Conservation (phyloP, 2,888 invertebrate genomes). For the Aporophyla nigra region DNA sequence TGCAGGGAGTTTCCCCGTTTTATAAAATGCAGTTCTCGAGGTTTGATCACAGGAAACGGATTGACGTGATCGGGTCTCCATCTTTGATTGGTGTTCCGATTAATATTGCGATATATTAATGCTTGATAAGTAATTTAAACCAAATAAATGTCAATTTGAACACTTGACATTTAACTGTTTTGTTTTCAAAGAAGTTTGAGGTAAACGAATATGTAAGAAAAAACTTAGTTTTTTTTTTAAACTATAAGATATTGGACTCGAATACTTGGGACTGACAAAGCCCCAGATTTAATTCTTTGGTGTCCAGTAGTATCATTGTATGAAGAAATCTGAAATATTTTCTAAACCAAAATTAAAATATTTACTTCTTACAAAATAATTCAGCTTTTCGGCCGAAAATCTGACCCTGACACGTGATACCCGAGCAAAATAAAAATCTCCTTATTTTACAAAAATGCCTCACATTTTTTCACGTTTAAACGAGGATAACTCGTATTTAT, state of each 20-base stretch:
- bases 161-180: no score
- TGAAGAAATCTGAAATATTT: background rate
- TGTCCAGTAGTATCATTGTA: background rate
- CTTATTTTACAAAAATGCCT: conserved; percentile 36
- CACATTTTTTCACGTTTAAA: conserved; percentile 41
- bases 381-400: conserved; percentile 2
- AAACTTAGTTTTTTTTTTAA: background rate
- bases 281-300: background rate
- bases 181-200: no score
- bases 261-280: background rate
- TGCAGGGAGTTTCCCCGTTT: conserved; percentile 26
- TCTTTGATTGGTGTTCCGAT: conserved; percentile 33
- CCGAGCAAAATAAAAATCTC: conserved; percentile 14
- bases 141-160: no score
- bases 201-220: no score
- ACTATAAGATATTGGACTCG: background rate
- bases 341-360: background rate
- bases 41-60: conserved; percentile 51
- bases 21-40: conserved; percentile 51
- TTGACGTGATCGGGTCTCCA: conserved; percentile 40
- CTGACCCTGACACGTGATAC: conserved; percentile 31
- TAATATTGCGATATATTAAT: background rate
- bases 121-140: background rate
- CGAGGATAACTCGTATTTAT: conserved; percentile 57
- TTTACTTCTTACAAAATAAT: conserved; percentile 15